Evolutionary conservation across 2,113 vertebrate genomes (phyloP).

Genomic region (Nestor notabilis): DNA sequence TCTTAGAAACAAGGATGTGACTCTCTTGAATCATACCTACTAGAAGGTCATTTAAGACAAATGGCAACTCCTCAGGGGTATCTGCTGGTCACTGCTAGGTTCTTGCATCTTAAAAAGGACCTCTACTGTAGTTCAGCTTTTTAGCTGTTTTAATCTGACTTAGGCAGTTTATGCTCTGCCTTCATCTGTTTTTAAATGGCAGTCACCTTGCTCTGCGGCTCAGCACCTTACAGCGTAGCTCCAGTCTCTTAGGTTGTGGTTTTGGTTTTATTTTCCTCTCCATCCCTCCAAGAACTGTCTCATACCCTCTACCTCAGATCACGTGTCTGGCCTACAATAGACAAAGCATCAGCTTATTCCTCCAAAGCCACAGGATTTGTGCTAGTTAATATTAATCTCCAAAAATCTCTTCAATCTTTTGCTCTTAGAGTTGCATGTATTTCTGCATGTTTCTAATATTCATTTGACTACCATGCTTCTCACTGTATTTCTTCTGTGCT

Average conservation of each 20-base stretch:
- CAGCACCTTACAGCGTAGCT: background rate
- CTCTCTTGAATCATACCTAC: background rate
- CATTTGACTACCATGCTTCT: background rate
- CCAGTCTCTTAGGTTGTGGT: fast-evolving
- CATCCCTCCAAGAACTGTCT: background rate
- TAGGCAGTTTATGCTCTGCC: background rate
- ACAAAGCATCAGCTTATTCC: slow-evolving; percentile 42
- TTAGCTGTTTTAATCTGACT: background rate
- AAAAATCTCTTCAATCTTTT: background rate
- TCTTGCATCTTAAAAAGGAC: background rate
- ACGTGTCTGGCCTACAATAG: background rate
- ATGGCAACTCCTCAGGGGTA: background rate
- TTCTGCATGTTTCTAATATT: background rate
- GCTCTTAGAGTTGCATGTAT: background rate
- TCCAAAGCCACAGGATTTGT: slow-evolving; percentile 41
- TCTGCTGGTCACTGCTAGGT: background rate
- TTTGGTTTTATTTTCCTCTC: background rate
- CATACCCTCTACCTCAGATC: background rate
- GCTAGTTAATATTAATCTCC: slow-evolving; percentile 26
- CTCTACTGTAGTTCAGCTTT: background rate
- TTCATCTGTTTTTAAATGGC: background rate
- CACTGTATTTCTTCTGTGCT: background rate
- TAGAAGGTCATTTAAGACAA: background rate
- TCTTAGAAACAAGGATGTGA: background rate
- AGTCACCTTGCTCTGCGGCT: background rate